Evolutionary conservation across 2,113 vertebrate species (phyloP), one percentile per base, ranked within the genome.

Genomic region (Crypturellus undulatus): DNA sequence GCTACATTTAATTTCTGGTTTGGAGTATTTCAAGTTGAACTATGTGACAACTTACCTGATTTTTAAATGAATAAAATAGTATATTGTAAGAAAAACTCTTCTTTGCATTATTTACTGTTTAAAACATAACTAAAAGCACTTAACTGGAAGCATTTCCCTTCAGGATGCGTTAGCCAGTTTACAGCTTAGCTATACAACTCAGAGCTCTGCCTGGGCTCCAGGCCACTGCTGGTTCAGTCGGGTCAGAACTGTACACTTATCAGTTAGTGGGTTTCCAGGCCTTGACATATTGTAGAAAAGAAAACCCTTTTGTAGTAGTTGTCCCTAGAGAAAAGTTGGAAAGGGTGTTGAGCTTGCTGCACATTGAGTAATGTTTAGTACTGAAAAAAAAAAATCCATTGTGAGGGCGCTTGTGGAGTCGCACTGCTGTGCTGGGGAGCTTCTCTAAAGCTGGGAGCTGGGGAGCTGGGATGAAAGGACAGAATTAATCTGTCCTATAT

Each of bases 311-410:
- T 97, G 96, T 96, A 96, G 92, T 62, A 70, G 87, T 49, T 72
- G 70, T 96, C 84, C 73, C 95, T 62, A 79, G 75, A 91, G 96
- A 94, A 65, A 88, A 76, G 64, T 83, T 93, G 89, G 94, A 96
- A 97, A 96, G 64, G 87, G 84, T 95, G 85, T 90, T 95, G 95
- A 96, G 90, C 73, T 97, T 69, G 86, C 90, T 93, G 82, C 79
- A 75, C 73, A 63, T 34, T 85, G 88, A 79, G 77, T 52, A 78
- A 71, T 87, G 78, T 93, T 94, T 91, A 97, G 91, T 45, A 89
- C 11, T 32, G 49, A 72, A 52, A 64, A 90, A 45, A 85, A 47
- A 85, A 81, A 89, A 94, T 94, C 68, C 56, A 68, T 82, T 96
- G 79, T 87, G 90, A 96, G 95, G 84, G 49, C 94, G 79, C 62